Percentiles rank a stretch among this genome's conserved stretches.
Evolutionary conservation across 1,140 invertebrate species (phyloP).

Genomic region (Caenorhabditis brenneri): DNA sequence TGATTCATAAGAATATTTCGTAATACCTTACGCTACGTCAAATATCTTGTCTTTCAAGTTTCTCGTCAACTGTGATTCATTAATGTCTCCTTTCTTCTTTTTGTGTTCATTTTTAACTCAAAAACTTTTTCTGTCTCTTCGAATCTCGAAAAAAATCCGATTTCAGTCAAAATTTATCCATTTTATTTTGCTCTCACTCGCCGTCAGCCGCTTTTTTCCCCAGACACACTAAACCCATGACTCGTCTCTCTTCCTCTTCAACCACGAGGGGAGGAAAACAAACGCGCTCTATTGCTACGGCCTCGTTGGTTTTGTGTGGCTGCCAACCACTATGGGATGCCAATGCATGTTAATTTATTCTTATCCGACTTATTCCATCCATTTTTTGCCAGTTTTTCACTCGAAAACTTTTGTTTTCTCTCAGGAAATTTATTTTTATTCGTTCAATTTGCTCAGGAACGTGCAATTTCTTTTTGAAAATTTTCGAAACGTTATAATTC

Average conservation of each 20-base stretch:
- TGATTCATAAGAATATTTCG: slow-evolving; percentile 26
- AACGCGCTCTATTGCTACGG: background rate
- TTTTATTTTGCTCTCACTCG: background rate
- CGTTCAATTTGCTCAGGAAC: background rate
- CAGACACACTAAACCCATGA: background rate
- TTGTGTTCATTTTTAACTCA: background rate
- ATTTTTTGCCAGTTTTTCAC: background rate
- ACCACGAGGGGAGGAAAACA: background rate
- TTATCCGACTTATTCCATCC: background rate
- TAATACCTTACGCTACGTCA: background rate
- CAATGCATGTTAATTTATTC: slow-evolving; percentile 12
- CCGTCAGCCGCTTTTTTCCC: background rate
- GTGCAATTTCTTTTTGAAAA: background rate
- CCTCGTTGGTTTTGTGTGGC: background rate
- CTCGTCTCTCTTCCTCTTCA: background rate
- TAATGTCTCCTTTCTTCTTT: background rate
- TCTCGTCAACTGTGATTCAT: background rate
- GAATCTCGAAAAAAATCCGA: background rate
- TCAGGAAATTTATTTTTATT: background rate
- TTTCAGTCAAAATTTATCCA: slow-evolving; percentile 13
- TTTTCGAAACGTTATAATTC: background rate
- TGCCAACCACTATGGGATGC: background rate
- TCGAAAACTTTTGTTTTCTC: background rate
- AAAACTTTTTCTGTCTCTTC: background rate
- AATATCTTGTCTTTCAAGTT: background rate